Evolutionary conservation across 2,797 vertebrate species (phyloP).

Genomic region (Scyliorhinus canicula): DNA sequence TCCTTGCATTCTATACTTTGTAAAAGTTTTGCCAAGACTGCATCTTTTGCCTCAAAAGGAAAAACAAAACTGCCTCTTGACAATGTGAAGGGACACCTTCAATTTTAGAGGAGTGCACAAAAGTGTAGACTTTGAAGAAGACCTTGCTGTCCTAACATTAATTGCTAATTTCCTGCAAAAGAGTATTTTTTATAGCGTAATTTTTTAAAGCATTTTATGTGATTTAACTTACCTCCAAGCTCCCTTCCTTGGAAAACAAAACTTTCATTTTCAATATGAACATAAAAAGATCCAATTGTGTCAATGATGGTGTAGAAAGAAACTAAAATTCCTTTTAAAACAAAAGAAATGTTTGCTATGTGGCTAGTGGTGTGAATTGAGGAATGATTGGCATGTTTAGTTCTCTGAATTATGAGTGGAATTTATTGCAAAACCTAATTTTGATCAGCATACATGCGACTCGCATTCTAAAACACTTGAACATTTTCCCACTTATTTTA

Average conservation of each 20-base stretch:
- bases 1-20: constrained; percentile 28
- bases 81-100: background rate
- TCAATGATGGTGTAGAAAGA: background rate
- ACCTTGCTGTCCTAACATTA: constrained; percentile 1
- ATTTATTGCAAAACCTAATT: constrained; percentile 1
- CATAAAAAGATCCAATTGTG: background rate
- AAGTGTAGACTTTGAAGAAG: constrained; percentile 26
- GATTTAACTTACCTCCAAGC: background rate
- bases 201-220: constrained; percentile 15
- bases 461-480: background rate
- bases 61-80: background rate
- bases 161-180: background rate
- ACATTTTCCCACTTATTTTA: background rate
- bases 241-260: background rate
- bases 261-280: background rate
- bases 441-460: background rate
- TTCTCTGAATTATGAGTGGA: background rate
- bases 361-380: background rate
- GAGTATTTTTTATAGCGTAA: constrained; percentile 9
- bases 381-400: background rate
- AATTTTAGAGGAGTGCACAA: constrained; percentile 20
- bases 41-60: background rate
- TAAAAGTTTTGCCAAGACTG: constrained; percentile 15
- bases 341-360: background rate
- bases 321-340: background rate